Conservation (phyloP, 2,113 vertebrate species). For the Lophius piscatorius region DNA sequence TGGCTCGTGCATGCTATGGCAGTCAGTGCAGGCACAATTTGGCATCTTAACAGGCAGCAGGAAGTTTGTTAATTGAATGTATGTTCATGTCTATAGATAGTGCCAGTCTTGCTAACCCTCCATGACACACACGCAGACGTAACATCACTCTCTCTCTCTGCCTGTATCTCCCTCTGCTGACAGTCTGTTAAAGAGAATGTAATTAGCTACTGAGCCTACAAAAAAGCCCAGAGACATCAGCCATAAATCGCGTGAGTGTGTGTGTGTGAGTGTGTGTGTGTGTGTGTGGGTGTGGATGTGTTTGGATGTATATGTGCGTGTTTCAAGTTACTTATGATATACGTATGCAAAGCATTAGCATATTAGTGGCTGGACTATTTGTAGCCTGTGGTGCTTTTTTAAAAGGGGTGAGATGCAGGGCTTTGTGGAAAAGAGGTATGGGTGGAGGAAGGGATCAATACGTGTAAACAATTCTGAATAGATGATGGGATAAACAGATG, state of each 20-base stretch:
- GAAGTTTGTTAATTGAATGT: conserved; percentile 5
- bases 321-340: no score
- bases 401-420: conserved; percentile 51
- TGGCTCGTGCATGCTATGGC: not conserved
- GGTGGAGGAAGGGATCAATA: conserved; percentile 54
- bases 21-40: no score
- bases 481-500: conserved; percentile 39
- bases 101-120: conserved; percentile 24
- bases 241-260: conserved; percentile 60
- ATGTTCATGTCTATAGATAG: conserved; percentile 36
- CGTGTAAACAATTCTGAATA: conserved; percentile 44
- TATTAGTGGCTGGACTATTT: conserved; percentile 32
- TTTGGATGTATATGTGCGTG: conserved; percentile 4
- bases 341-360: conserved; percentile 34
- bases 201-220: conserved; percentile 62
- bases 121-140: conserved; percentile 6
- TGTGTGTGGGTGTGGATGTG: conserved; percentile 12
- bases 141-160: conserved; percentile 36
- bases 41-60: conserved; percentile 4
- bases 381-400: conserved; percentile 48
- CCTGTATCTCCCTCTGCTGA: conserved; percentile 48
- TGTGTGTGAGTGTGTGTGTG: conserved; percentile 17
- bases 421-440: conserved; percentile 13
- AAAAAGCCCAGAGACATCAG: conserved; percentile 43
- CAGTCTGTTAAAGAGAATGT: conserved; percentile 63